These are phyloP conservation scores for Ladona fulva DNA, from an alignment of 1,140 invertebrate species.

Conservation along the genomic window DNA sequence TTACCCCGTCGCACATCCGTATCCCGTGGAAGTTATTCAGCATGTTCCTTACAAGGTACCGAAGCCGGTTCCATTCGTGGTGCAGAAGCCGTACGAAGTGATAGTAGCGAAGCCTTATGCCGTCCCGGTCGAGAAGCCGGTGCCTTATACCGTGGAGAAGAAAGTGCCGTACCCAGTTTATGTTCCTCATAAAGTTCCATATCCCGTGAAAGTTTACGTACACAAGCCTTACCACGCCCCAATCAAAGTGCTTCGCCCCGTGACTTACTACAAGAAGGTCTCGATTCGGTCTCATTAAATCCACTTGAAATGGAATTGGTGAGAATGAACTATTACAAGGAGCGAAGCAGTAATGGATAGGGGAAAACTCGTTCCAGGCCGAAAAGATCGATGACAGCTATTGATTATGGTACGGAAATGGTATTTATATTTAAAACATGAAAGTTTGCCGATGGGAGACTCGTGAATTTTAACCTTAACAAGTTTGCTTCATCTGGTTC, in stretches of 20 bases:
- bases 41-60: constrained; percentile 3
- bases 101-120: neutral
- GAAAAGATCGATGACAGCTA: no score
- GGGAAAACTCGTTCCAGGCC: no score
- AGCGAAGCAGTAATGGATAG: no score
- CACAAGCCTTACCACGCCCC: constrained; percentile 13
- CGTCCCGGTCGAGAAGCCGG: constrained; percentile 16
- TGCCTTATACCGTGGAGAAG: constrained; percentile 2
- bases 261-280: no score
- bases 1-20: neutral
- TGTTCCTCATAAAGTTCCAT: constrained; percentile 16
- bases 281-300: no score
- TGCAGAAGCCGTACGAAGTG: constrained; percentile 10
- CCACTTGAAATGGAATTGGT: no score
- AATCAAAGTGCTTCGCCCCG: constrained; percentile 16
- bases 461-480: no score
- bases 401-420: no score
- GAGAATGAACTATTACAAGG: no score
- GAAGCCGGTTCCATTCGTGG: neutral
- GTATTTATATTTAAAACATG: no score
- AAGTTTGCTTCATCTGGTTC: no score
- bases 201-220: constrained; percentile 11
- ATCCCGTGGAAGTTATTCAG: constrained; percentile 11
- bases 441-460: no score
- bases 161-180: constrained; percentile 18